These are phyloP conservation scores for Scaptomyza montana DNA, from an alignment of 1,140 invertebrate species.

Conservation along the genomic window DNA sequence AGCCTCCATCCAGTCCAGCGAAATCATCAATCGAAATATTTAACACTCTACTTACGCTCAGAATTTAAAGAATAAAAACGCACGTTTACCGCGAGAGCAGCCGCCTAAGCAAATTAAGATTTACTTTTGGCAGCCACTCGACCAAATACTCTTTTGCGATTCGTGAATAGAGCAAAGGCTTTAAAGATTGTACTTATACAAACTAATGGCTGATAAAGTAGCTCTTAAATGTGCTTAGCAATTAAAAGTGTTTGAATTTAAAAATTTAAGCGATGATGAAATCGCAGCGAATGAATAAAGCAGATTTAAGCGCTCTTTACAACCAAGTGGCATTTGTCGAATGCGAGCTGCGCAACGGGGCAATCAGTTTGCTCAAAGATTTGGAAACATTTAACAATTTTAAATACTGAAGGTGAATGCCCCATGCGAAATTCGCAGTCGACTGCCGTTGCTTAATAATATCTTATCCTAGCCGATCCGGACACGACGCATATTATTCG, in stretches of 20 bases:
- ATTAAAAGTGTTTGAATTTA: slow-evolving; percentile 10
- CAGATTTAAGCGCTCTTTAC: slow-evolving; percentile 54
- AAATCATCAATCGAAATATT: not conserved
- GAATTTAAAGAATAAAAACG: not conserved
- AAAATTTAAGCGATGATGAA: slow-evolving; percentile 27
- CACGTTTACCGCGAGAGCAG: slow-evolving; percentile 48
- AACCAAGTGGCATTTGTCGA: slow-evolving; percentile 10
- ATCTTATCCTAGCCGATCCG: slow-evolving; percentile 43
- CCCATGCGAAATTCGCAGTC: slow-evolving; percentile 31
- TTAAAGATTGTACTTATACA: slow-evolving; percentile 18
- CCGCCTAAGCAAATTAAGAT: slow-evolving; percentile 18
- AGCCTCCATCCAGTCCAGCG: not conserved
- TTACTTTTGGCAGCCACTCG: slow-evolving; percentile 38
- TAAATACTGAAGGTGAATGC: not conserved
- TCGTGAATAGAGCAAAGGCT: slow-evolving; percentile 54
- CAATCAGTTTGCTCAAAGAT: not conserved
- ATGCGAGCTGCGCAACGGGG: slow-evolving; percentile 16
- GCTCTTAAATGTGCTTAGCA: slow-evolving; percentile 52
- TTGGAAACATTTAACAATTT: not conserved
- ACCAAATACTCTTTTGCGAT: slow-evolving; percentile 53
- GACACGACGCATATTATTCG: not conserved
- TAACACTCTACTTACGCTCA: slow-evolving; percentile 68
- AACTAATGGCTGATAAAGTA: slow-evolving; percentile 35
- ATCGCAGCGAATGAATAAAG: slow-evolving; percentile 29
- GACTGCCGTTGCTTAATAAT: slow-evolving; percentile 14